These are phyloP conservation scores for Oplegnathus fasciatus DNA, from an alignment of 2,113 vertebrate genomes.

Conservation along the genomic window DNA sequence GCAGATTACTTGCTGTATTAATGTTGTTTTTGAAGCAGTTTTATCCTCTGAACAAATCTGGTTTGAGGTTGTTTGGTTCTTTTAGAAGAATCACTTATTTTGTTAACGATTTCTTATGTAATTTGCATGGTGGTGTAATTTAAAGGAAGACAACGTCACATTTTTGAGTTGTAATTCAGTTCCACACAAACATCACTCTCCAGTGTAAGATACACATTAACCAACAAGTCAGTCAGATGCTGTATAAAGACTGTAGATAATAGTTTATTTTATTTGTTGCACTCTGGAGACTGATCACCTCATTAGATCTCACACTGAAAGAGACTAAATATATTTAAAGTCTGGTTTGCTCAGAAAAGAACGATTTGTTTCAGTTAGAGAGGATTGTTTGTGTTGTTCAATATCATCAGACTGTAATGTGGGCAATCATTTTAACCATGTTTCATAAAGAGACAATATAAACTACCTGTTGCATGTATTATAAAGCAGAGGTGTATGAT, in stretches of 20 bases:
- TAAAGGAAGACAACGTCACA: neutral
- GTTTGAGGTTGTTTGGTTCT: conserved; percentile 22
- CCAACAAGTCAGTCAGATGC: conserved; percentile 1
- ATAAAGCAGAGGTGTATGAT: conserved; percentile 30
- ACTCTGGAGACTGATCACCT: neutral
- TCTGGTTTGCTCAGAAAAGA: neutral
- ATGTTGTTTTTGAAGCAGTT: conserved; percentile 2
- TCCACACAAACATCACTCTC: conserved; percentile 5
- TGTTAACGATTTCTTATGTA: conserved; percentile 38
- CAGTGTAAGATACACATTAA: conserved; percentile 5
- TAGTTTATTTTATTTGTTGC: conserved; percentile 15
- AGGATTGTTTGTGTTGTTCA: conserved; percentile 13
- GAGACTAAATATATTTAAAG: neutral
- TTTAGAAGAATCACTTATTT: neutral
- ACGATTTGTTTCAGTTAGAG: neutral
- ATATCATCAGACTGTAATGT: neutral
- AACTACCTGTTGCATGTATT: conserved; percentile 33
- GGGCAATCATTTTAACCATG: neutral
- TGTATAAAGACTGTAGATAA: conserved; percentile 44
- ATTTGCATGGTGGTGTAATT: conserved; percentile 52
- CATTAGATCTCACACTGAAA: neutral
- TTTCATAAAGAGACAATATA: neutral
- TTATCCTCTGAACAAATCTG: neutral
- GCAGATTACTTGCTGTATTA: neutral
- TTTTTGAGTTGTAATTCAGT: neutral